phyloP scores from a whole-genome alignment of 2,888 invertebrate species.

The Steinernema carpocapsae region DNA sequence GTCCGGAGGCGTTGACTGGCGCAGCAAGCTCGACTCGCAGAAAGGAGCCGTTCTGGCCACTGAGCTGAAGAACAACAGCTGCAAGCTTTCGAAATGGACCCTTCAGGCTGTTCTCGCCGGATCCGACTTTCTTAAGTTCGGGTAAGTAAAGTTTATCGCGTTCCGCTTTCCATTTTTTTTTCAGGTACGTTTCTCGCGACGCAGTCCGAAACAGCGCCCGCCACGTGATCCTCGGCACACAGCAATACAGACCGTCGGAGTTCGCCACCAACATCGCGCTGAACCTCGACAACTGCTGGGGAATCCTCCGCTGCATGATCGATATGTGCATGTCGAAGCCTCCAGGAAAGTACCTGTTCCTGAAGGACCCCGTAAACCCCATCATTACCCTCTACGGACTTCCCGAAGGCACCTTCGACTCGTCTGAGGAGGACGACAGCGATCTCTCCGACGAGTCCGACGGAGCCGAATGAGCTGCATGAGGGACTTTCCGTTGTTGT shows the following conservation, averaged over 20 bases:
- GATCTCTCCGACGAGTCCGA: constrained; percentile 76
- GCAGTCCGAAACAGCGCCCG: constrained; percentile 91
- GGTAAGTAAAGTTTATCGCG: too few species aligned
- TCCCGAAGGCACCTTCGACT: constrained; percentile 97
- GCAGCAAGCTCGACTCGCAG: constrained; percentile 94
- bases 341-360: constrained; percentile 63
- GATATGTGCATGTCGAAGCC: constrained; percentile 73
- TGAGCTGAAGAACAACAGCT: constrained; percentile 97
- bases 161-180: constrained; percentile 43
- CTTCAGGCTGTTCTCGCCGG: constrained; percentile 87
- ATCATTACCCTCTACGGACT: constrained; percentile 96
- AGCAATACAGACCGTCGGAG: constrained; percentile 96
- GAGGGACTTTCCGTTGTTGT: constrained; percentile 30
- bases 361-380: constrained; percentile 74
- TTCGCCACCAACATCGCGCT: constrained; percentile 98
- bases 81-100: constrained; percentile 99
- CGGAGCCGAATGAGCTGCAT: constrained; percentile 49
- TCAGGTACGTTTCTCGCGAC: constrained; percentile 88
- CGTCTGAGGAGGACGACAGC: constrained; percentile 88
- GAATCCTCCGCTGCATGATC: constrained; percentile 89
- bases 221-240: constrained; percentile 74
- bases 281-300: constrained; percentile 99
- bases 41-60: constrained; percentile 97
- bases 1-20: constrained; percentile 96
- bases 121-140: constrained; percentile 96